Evolutionary conservation across 2,888 invertebrate genomes (phyloP).

Genomic region (Torymus texanus): DNA sequence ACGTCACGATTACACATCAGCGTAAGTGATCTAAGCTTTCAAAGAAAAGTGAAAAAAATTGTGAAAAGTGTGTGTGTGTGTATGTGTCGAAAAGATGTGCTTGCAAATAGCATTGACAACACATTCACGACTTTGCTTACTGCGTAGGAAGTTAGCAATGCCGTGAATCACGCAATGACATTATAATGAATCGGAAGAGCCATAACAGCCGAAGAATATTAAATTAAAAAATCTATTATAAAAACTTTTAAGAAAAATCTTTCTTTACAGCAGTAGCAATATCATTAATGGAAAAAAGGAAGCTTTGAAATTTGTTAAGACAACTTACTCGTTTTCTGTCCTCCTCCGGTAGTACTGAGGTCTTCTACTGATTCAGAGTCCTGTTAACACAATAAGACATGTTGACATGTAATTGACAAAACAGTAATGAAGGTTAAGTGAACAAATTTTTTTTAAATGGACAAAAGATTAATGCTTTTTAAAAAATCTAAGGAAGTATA

Average conservation of each 20-base stretch:
- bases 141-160: slow-evolving; percentile 45
- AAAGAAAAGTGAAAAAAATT: slow-evolving; percentile 46
- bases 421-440: slow-evolving; percentile 47
- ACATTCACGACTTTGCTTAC: slow-evolving; percentile 45
- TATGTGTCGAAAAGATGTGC: slow-evolving; percentile 37
- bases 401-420: slow-evolving; percentile 8
- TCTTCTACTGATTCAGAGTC: slow-evolving; percentile 77
- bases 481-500: too few species aligned
- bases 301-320: neutral
- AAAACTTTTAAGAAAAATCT: slow-evolving; percentile 24
- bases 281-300: slow-evolving; percentile 19
- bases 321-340: slow-evolving; percentile 65
- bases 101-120: slow-evolving; percentile 37
- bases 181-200: slow-evolving; percentile 53
- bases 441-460: neutral
- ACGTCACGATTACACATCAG: slow-evolving; percentile 43
- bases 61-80: slow-evolving; percentile 31
- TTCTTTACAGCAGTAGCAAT: slow-evolving; percentile 24
- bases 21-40: slow-evolving; percentile 47
- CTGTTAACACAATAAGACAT: slow-evolving; percentile 64
- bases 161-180: slow-evolving; percentile 52
- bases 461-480: too few species aligned
- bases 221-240: slow-evolving; percentile 41
- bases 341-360: slow-evolving; percentile 70
- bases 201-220: slow-evolving; percentile 53